Conservation (phyloP, 2,113 vertebrate species). For the Solea senegalensis region DNA sequence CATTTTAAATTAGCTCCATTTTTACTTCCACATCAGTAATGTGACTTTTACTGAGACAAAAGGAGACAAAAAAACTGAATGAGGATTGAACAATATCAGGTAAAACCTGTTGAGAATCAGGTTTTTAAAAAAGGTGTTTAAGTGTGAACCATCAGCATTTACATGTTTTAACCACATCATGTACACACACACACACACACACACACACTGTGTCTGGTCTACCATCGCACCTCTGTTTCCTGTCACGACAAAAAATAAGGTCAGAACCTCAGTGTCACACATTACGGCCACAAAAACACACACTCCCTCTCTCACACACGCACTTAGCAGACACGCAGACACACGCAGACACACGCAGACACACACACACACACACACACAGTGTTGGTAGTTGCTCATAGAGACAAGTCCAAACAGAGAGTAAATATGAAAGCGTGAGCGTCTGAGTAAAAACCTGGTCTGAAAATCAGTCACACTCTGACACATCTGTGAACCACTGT, state of each 20-base stretch:
- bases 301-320: too few relatives aligned
- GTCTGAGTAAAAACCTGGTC: background rate
- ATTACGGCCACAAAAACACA: too few relatives aligned
- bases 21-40: too few relatives aligned
- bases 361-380: constrained; percentile 6
- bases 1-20: too few relatives aligned
- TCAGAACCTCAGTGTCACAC: constrained; percentile 10
- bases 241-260: constrained; percentile 34
- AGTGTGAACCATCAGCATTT: constrained; percentile 18
- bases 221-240: constrained; percentile 20
- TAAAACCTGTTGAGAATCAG: too few relatives aligned
- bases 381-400: background rate
- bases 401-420: constrained; percentile 6
- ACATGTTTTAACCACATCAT: constrained; percentile 12
- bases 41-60: too few relatives aligned
- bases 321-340: background rate
- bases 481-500: background rate
- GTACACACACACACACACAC: constrained; percentile 8
- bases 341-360: too few relatives aligned
- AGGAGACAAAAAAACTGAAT: too few relatives aligned
- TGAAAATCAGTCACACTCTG: background rate
- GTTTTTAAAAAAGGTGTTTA: too few relatives aligned
- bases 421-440: constrained; percentile 16
- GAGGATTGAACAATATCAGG: too few relatives aligned
- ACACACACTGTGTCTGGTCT: constrained; percentile 16